Conservation (phyloP, 1,140 invertebrate species). For the Cataglyphis hispanica region DNA sequence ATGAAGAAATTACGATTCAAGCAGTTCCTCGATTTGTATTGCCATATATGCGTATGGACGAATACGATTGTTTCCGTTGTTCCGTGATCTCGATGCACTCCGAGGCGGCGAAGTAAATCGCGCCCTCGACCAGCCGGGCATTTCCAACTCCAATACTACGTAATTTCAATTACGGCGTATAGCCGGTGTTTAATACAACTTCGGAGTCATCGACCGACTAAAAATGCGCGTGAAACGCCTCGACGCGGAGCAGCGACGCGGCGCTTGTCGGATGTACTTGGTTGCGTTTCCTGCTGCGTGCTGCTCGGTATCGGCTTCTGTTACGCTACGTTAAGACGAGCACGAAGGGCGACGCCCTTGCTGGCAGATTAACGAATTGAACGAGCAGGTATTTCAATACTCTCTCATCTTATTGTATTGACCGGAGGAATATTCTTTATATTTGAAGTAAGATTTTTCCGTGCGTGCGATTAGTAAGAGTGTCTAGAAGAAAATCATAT, state of each 20-base stretch:
- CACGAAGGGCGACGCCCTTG: conserved; percentile 56
- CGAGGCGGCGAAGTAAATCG: conserved; percentile 24
- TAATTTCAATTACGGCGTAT: conserved; percentile 58
- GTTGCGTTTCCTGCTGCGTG: conserved; percentile 61
- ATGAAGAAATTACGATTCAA: background rate
- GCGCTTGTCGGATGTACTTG: conserved; percentile 51
- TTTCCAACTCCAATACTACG: conserved; percentile 31
- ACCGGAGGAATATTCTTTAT: background rate
- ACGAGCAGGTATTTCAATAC: background rate
- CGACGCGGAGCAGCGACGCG: conserved; percentile 52
- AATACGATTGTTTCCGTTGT: background rate
- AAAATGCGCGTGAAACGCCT: conserved; percentile 63
- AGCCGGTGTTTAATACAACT: conserved; percentile 57
- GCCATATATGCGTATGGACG: background rate
- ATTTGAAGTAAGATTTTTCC: background rate
- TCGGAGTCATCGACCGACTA: conserved; percentile 59
- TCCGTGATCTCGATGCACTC: background rate
- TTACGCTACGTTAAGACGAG: conserved; percentile 51
- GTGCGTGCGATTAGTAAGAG: too few species aligned
- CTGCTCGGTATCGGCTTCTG: conserved; percentile 31
- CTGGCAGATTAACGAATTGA: conserved; percentile 42
- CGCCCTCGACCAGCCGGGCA: conserved; percentile 14
- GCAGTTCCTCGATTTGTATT: background rate
- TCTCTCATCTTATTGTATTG: background rate
- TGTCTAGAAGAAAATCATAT: too few species aligned